These are phyloP conservation scores for Folsomia manolachei DNA, from an alignment of 2,888 invertebrate species.

Conservation along the genomic window DNA sequence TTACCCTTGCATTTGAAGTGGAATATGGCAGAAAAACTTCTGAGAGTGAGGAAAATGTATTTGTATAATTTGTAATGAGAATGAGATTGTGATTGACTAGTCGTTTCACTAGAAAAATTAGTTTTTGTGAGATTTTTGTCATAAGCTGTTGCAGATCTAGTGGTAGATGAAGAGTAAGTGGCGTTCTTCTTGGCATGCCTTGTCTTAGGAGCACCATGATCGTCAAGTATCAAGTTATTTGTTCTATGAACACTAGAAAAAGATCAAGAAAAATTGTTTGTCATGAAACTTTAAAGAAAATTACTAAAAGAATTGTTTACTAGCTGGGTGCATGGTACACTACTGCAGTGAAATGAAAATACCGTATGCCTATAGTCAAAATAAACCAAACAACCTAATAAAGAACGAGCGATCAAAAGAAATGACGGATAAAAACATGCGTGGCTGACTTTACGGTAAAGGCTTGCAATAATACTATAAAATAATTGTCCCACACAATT, in stretches of 20 bases:
- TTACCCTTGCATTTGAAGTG: background rate
- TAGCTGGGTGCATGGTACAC: no score
- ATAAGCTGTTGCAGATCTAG: background rate
- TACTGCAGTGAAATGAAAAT: no score
- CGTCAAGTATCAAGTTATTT: background rate
- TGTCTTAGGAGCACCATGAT: background rate
- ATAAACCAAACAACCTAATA: no score
- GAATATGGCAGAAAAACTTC: background rate
- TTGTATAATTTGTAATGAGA: background rate
- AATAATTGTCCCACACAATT: no score
- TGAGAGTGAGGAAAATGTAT: background rate
- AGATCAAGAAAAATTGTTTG: constrained; percentile 3
- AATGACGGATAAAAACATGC: no score
- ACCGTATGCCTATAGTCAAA: no score
- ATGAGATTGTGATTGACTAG: background rate
- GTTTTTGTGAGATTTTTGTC: background rate
- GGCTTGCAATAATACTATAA: no score
- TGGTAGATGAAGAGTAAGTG: background rate
- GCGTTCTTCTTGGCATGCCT: background rate
- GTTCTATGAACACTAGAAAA: background rate
- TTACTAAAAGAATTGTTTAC: no score
- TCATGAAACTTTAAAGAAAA: constrained; percentile 1
- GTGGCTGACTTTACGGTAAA: no score
- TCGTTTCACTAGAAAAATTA: background rate
- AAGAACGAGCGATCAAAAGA: no score